Evolutionary conservation across 2,888 invertebrate genomes (phyloP), one percentile per base, ranked within the genome.

Genomic region (Perizoma flavofasciatum): DNA sequence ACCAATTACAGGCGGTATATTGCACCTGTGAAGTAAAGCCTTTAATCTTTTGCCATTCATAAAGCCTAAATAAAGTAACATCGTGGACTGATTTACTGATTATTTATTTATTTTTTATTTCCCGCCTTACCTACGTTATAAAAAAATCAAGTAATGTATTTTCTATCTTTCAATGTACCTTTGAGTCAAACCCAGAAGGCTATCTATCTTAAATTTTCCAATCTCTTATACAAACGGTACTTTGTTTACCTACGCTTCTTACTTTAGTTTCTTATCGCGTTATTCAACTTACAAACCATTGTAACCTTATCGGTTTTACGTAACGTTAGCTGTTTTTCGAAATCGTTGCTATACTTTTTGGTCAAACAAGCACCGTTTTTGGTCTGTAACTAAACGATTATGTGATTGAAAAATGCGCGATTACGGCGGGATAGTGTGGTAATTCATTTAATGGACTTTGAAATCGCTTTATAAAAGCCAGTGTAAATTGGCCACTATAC

Each of bases 251-350:
- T 2, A 64, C 63, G 43, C 63, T 63, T 65, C 55, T 41, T 41
- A 41, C 39, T 39, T n/a, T 22, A 37, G 7, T 22, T 6, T 50
- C 63, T 72, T 69, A 71, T 71, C 72, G 52, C 59, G 65, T 68
- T 69, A 67, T 62, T 68, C 63, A 68, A 59, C 69, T 63, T 64
- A 63, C 60, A 63, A 55, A 59, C 63, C 61, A 55, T 63, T 66
- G 61, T 65, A 49, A 35, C 54, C 59, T 69, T 72, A 71, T 71
- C 71, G 66, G 44, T 34, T 55, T 68, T 68, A 65, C 66, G 64
- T 68, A 70, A 71, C 49, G 34, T 11, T 65, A 63, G 57, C 65
- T 57, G 63, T 67, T 61, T 55, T 54, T 44, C 39, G 4, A 51
- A 60, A 48, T 54, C 64, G 59, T 69, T 69, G 50, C 60, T 40